Evolutionary conservation across 2,797 vertebrate genomes (phyloP).

Genomic region (Sebastes iracundus): DNA sequence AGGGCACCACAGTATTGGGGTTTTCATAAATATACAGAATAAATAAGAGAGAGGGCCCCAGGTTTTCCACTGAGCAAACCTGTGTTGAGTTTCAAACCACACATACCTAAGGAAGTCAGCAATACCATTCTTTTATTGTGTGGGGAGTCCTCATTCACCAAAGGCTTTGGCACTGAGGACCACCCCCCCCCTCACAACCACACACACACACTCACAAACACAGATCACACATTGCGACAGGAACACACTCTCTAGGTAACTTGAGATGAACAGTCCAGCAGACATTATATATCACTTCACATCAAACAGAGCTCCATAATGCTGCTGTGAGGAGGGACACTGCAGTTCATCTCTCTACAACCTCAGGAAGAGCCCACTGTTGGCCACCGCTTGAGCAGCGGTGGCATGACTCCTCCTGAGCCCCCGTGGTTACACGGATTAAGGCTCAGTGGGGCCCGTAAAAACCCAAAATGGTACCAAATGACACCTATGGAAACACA

Average conservation of each 20-base stretch:
- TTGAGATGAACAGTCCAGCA: conserved; percentile 63
- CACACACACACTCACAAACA: conserved; percentile 25
- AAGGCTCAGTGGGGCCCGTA: conserved; percentile 55
- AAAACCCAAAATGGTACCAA: conserved; percentile 66
- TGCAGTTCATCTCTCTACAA: conserved; percentile 32
- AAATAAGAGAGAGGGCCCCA: conserved; percentile 65
- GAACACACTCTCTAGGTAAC: conserved; percentile 50
- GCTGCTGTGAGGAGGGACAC: conserved; percentile 44
- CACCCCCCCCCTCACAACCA: conserved; percentile 31
- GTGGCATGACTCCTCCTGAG: conserved; percentile 53
- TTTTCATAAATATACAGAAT: conserved; percentile 73
- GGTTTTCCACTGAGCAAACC: conserved; percentile 72
- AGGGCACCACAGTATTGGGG: conserved; percentile 50
- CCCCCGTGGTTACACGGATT: conserved; percentile 52
- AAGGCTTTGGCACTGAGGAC: conserved; percentile 57
- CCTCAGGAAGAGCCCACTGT: conserved; percentile 59
- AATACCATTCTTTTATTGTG: conserved; percentile 78
- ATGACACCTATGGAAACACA: conserved; percentile 80
- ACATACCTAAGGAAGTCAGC: conserved; percentile 79
- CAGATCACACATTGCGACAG: conserved; percentile 38
- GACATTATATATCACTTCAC: conserved; percentile 73
- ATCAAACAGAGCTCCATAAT: conserved; percentile 69
- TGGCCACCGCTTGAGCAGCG: conserved; percentile 52
- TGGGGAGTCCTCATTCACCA: conserved; percentile 75
- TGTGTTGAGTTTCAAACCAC: conserved; percentile 83